Base-by-base conservation (phyloP, 1,140 invertebrate species). In the Caenorhabditis inopinata region DNA sequence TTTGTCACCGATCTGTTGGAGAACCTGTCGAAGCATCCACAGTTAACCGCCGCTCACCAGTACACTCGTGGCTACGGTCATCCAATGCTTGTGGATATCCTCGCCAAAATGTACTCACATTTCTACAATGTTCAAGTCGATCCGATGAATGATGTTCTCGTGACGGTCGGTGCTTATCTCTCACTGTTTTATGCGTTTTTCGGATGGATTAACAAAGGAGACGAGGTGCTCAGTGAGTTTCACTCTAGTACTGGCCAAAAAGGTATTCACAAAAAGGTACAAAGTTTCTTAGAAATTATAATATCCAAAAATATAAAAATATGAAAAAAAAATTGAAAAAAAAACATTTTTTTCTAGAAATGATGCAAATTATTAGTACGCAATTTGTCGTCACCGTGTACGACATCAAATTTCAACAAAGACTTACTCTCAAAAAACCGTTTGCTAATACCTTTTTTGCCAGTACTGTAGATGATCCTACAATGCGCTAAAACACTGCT, bases 141-240 rank as follows among this genome's bases (percentile, higher is more conserved):
- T 90, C 92, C 95, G 2, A 90, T 92, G 48, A 93, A 91, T 81
- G 95, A 98, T 90, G 27, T 53, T 1, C 86, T 98, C 11, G 92
- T 98, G 0, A 95, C 95, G 0, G 90, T 91, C 77, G 97, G 97
- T 42, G 97, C 96, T 9, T 98, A 97, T 89, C 94, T 96, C 89
- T 93, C 91, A 4, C 89, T 96, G 0, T 96, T 93, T 89, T 93
- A 92, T 82, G 90, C 93, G 21, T 93, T 98, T 78, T 90, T 93
- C 90, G 95, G 95, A 23, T 89, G 87, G 87, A 81, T 91, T 14
- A 90, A 91, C 83, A 88, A 89, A 23, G 94, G 94, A 21, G 92
- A 92, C 90, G 95, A 98, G 89, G 95, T 91, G 76, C 87, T 83
- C 49, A 81, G 84, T 87, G 23, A 83, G 84, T 79, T 25, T 78